Evolutionary conservation across 2,888 invertebrate genomes (phyloP).

Genomic region (Drosophila kanekoi): DNA sequence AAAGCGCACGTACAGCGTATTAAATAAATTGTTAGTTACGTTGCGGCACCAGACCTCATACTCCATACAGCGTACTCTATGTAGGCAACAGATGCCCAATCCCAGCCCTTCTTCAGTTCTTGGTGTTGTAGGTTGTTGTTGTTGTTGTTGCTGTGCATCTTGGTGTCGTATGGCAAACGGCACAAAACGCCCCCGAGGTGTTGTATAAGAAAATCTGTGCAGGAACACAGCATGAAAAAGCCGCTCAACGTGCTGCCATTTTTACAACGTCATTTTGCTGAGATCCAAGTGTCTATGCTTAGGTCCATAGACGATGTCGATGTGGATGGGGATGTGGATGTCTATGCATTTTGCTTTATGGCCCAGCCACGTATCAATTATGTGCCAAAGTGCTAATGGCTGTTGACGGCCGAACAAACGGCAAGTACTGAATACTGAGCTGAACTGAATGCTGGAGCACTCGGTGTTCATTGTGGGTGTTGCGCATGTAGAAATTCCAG

Average conservation of each 20-base stretch:
- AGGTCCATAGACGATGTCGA: constrained; percentile 31
- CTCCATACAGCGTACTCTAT: constrained; percentile 8
- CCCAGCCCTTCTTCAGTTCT: constrained; percentile 54
- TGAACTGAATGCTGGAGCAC: constrained; percentile 13
- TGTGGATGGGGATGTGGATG: constrained; percentile 36
- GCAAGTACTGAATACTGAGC: constrained; percentile 16
- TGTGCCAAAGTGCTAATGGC: constrained; percentile 84
- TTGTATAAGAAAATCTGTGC: constrained; percentile 68
- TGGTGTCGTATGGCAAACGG: constrained; percentile 76
- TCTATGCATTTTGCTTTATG: constrained; percentile 77
- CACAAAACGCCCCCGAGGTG: constrained; percentile 78
- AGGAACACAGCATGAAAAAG: constrained; percentile 59
- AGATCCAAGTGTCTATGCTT: constrained; percentile 52
- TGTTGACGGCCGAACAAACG: constrained; percentile 79
- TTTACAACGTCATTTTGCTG: constrained; percentile 74
- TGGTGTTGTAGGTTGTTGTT: constrained; percentile 22
- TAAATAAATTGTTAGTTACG: constrained; percentile 84
- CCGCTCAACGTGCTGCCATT: constrained; percentile 68
- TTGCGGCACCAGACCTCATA: constrained; percentile 57
- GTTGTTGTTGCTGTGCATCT: constrained; percentile 35
- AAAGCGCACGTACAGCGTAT: constrained; percentile 83
- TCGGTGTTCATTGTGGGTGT: constrained; percentile 55
- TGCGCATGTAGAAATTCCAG: constrained; percentile 43
- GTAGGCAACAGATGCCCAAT: constrained; percentile 19
- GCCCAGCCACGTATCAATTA: constrained; percentile 82